Conservation (phyloP, 1,140 invertebrate genomes). For the Listronotus bonariensis region DNA sequence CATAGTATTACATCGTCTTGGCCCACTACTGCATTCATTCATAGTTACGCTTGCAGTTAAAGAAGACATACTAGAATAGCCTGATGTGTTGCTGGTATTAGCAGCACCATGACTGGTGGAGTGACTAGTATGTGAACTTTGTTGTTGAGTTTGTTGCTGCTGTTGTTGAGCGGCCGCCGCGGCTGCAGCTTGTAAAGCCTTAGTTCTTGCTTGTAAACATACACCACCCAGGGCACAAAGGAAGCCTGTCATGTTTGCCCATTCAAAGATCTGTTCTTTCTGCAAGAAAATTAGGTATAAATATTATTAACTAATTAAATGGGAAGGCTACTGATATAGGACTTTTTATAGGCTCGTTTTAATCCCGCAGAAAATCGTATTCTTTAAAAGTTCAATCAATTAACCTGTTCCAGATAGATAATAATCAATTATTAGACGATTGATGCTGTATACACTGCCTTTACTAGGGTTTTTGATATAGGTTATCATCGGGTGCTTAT, state of each 20-base stretch:
- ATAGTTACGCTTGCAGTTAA: conserved; percentile 49
- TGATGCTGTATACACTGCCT: too few relatives aligned
- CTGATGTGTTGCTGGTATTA: conserved; percentile 5
- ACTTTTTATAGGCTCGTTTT: neutral
- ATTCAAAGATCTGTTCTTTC: conserved; percentile 94
- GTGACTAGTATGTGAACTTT: conserved; percentile 7
- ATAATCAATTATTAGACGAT: too few relatives aligned
- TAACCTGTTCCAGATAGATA: too few relatives aligned
- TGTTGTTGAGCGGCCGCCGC: conserved; percentile 58
- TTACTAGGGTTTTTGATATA: too few relatives aligned
- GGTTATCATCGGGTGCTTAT: too few relatives aligned
- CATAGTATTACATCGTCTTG: conserved; percentile 28
- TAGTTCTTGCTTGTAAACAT: conserved; percentile 74
- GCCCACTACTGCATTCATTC: conserved; percentile 5
- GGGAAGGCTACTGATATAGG: neutral
- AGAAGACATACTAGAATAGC: conserved; percentile 54
- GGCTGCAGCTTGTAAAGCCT: conserved; percentile 8
- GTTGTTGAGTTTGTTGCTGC: conserved; percentile 43
- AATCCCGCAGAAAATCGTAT: too few relatives aligned
- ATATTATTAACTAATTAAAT: neutral
- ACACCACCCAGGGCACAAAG: conserved; percentile 92
- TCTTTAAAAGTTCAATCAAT: too few relatives aligned
- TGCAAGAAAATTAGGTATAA: conserved; percentile 11
- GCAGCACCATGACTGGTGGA: neutral
- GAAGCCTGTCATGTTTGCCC: conserved; percentile 99